Evolutionary conservation across 2,113 vertebrate genomes (phyloP).

Genomic region (Eubucco bourcierii): DNA sequence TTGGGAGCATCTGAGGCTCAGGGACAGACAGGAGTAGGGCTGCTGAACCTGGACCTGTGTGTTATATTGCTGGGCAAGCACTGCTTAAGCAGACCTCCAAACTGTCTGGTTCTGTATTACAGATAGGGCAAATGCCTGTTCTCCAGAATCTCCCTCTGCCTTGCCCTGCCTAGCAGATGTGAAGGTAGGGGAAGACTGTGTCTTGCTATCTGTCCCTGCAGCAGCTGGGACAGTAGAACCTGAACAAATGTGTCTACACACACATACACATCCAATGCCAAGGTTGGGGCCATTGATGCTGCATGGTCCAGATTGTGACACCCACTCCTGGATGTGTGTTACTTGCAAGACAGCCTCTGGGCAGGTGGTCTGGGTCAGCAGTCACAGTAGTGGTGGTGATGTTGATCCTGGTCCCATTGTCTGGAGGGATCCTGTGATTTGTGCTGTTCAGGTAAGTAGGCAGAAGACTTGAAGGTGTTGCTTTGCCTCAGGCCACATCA

Average conservation of each 20-base stretch:
- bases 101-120: background rate
- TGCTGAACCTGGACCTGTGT: background rate
- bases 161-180: background rate
- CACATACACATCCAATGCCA: rapidly evolving
- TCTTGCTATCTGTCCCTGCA: background rate
- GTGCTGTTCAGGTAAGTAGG: background rate
- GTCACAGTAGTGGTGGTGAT: background rate
- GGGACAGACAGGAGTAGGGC: background rate
- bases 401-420: background rate
- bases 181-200: background rate
- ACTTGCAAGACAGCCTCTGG: background rate
- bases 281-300: too few species aligned
- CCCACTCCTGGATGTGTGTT: background rate
- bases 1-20: background rate
- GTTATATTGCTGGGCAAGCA: background rate
- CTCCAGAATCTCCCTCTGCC: background rate
- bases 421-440: background rate
- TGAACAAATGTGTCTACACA: rapidly evolving
- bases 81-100: background rate
- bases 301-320: background rate
- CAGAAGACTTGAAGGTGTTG: background rate
- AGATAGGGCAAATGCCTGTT: background rate
- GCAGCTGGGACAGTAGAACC: background rate
- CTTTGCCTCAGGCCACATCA: background rate
- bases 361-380: background rate